Conservation (phyloP, 2,888 invertebrate genomes). For the Monoplex corrugatus region DNA sequence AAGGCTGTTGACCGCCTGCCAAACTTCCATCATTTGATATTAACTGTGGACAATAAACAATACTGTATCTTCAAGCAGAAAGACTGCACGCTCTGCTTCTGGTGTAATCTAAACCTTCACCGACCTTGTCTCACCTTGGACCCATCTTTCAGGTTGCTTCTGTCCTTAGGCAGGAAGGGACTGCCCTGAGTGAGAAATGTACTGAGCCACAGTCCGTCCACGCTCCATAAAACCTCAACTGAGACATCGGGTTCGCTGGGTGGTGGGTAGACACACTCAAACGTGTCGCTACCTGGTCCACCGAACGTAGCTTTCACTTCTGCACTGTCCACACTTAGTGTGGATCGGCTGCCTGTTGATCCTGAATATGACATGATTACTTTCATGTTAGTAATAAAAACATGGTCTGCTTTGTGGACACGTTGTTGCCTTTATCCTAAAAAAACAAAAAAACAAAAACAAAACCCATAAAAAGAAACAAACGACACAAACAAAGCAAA, state of each 20-base stretch:
- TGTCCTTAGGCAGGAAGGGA: constrained; percentile 40
- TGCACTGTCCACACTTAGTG: constrained; percentile 40
- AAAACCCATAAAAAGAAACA: neutral
- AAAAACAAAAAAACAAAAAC: no score
- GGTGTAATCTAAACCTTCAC: no score
- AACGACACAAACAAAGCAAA: neutral
- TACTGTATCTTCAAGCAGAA: no score
- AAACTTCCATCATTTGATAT: no score
- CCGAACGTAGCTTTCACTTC: constrained; percentile 55
- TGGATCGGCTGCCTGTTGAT: constrained; percentile 34
- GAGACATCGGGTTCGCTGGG: constrained; percentile 30
- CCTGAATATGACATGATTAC: no score
- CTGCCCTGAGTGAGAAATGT: constrained; percentile 10
- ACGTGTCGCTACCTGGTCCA: constrained; percentile 61
- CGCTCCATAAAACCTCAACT: constrained; percentile 62
- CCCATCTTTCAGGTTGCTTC: constrained; percentile 58
- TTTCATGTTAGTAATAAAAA: no score
- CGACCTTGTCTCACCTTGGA: constrained; percentile 59
- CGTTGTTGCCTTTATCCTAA: no score
- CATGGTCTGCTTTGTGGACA: no score
- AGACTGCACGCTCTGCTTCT: no score
- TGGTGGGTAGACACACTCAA: constrained; percentile 56
- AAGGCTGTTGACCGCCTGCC: no score
- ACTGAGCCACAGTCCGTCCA: constrained; percentile 59
- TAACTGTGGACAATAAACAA: no score